Base-by-base conservation (phyloP, 1,140 invertebrate genomes). In the Cryptotermes secundus region DNA sequence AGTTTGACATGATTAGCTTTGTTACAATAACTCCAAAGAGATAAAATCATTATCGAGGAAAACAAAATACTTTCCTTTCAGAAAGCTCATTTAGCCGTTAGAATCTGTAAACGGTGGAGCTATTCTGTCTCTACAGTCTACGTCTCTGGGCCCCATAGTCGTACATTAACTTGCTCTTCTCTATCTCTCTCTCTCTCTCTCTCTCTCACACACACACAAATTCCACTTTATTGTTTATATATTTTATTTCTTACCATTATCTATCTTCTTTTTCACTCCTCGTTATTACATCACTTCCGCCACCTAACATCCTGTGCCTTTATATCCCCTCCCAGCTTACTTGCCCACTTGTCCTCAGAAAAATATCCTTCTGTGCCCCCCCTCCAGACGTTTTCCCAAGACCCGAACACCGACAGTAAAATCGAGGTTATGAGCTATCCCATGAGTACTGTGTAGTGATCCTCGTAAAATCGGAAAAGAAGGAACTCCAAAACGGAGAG, bases 261-360 rank as follows among this genome's bases (percentile, higher is more conserved):
- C 59, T 72, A n/a, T n/a, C 59, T 26, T 72, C 26, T 72, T 72
- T 72, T 72, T 72, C 59, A 72, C 59, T 72, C 59, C 59, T 72
- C 59, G 59, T 72, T 72, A 72, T 72, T 72, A 72, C 59, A 72
- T 72, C 59, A 72, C 59, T 72, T 72, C 59, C 59, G 59, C 59
- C n/a, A 72, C 59, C n/a, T 12, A 72, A 31, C 59, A 31, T 72
- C 59, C 59, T 72, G 59, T 72, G 26, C 59, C 59, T 72, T 31
- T 31, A 26, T 14, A 16, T 72, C 59, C 59, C 26, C 26, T 31
- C 9, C 53, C 59, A 72, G 59, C n/a, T 72, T 26, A 31, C 59
- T 31, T 72, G 31, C 59, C n/a, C 26, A 31, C 59, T 31, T 72
- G 31, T 26, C n/a, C 26, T 31, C 59, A n/a, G 59, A 72, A 72